A percentile compares a stretch with the other conserved stretches of the same genome.
phyloP scores from a whole-genome alignment of 1,140 invertebrate species.

The Polypedilum vanderplanki region DNA sequence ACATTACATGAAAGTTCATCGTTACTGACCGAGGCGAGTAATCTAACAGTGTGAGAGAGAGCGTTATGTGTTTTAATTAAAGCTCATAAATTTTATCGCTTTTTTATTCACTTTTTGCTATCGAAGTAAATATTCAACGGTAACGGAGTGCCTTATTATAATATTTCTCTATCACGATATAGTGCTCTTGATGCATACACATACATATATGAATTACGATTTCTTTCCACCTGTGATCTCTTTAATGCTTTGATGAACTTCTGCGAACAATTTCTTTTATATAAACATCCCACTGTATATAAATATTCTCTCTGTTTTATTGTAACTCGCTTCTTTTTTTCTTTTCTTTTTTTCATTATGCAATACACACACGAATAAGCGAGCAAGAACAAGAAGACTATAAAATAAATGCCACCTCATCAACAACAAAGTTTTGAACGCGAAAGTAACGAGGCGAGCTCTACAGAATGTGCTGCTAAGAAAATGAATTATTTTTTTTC shows the following conservation, averaged over 20 bases:
- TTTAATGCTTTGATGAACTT: slow-evolving; percentile 1
- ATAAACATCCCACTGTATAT: no score
- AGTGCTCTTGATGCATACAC: no score
- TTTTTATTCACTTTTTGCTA: neutral
- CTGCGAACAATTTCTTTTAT: neutral
- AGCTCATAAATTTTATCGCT: no score
- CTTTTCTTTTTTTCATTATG: neutral
- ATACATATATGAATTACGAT: neutral
- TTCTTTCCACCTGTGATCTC: slow-evolving; percentile 16
- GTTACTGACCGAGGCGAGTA: neutral
- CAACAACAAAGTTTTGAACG: slow-evolving; percentile 1
- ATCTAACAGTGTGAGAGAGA: no score
- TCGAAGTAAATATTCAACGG: neutral
- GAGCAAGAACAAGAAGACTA: neutral
- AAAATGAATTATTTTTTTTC: slow-evolving; percentile 3
- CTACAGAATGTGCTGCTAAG: neutral
- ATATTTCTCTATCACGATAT: neutral
- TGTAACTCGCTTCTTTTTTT: no score
- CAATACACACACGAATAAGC: neutral
- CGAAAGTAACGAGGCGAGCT: neutral
- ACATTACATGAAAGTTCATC: neutral
- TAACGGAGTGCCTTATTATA: neutral
- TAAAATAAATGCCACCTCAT: slow-evolving; percentile 17
- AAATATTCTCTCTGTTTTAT: no score
- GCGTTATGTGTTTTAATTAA: no score